Percentiles rank a stretch among this genome's conserved stretches.
Conservation (phyloP, 2,888 invertebrate species). For the Belgica antarctica region DNA sequence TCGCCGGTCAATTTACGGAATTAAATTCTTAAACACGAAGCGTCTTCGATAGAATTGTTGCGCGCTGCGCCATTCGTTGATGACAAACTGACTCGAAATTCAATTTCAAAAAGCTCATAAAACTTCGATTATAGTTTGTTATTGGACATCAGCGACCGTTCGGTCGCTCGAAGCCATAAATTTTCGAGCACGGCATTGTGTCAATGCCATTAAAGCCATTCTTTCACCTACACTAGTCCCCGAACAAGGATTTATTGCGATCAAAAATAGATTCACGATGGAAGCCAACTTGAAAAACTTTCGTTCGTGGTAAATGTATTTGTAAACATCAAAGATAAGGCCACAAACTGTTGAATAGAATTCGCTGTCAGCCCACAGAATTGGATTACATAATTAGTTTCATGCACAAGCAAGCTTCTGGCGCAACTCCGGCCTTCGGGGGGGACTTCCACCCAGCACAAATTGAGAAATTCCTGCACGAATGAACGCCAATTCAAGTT, state of each 20-base stretch:
- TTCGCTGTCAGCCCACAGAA: too few species aligned
- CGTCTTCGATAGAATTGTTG: neutral
- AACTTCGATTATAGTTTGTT: neutral
- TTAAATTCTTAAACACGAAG: neutral
- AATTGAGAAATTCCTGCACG: too few species aligned
- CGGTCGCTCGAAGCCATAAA: neutral
- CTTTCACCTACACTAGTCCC: neutral
- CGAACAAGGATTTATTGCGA: slow-evolving; percentile 8
- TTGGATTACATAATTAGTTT: too few species aligned
- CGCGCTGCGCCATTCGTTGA: neutral
- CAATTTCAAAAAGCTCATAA: neutral
- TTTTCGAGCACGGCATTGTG: neutral
- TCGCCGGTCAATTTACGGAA: slow-evolving; percentile 15
- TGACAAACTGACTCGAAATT: neutral
- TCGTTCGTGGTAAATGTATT: neutral
- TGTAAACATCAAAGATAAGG: neutral
- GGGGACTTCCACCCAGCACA: too few species aligned
- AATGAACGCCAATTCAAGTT: too few species aligned
- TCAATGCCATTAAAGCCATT: neutral
- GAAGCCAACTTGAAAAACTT: neutral
- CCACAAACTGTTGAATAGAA: neutral
- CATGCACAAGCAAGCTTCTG: too few species aligned
- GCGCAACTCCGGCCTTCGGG: too few species aligned
- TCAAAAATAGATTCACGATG: neutral
- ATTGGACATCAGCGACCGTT: neutral